Evolutionary conservation across 2,113 vertebrate species (phyloP).

Genomic region (Rhynchomys soricoides): DNA sequence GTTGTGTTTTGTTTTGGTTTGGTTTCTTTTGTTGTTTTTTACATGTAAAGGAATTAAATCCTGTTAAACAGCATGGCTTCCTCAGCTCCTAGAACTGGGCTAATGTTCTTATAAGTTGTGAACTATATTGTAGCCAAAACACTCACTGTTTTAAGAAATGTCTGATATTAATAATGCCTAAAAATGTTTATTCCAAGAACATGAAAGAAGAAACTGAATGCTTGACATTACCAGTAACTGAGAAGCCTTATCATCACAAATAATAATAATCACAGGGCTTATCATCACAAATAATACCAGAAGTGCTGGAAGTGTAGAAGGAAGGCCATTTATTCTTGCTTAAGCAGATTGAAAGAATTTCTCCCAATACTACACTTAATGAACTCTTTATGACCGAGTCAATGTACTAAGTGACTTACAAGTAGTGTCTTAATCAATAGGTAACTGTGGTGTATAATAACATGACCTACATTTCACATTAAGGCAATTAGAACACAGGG

Average conservation of each 20-base stretch:
- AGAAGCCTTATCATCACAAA: conserved; percentile 24
- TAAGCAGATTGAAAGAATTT: conserved; percentile 33
- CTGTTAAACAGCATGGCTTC: neutral
- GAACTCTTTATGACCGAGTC: neutral
- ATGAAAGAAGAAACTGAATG: conserved; percentile 31
- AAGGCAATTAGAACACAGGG: neutral
- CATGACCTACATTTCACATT: neutral
- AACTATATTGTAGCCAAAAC: neutral
- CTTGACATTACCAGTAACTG: conserved; percentile 6
- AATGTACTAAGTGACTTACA: neutral
- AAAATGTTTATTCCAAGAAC: neutral
- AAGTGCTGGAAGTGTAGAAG: neutral
- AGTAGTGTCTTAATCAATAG: neutral
- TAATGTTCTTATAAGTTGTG: neutral
- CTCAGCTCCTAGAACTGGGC: neutral
- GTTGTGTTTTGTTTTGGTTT: neutral
- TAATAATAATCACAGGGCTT: neutral
- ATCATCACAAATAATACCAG: neutral
- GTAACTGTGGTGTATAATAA: neutral
- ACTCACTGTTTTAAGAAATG: neutral
- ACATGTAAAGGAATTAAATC: neutral
- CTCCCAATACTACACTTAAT: neutral
- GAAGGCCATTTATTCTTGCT: neutral
- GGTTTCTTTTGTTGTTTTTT: neutral
- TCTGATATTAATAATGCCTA: neutral